Evolutionary conservation across 1,140 invertebrate species (phyloP).

Genomic region (Drosophila pallidifrons): DNA sequence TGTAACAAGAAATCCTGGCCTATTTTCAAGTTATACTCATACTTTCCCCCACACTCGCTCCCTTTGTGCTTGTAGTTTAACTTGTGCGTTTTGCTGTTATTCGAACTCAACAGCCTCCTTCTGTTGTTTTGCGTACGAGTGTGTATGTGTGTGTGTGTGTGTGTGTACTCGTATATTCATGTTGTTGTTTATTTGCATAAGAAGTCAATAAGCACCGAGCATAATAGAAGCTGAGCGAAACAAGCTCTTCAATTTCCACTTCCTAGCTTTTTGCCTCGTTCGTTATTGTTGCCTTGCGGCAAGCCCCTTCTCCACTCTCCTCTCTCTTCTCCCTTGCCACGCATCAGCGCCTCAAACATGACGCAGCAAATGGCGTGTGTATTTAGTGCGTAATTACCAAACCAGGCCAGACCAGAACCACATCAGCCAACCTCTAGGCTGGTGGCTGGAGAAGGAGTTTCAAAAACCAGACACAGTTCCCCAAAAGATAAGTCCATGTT

Average conservation of each 20-base stretch:
- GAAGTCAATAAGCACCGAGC: conserved; percentile 56
- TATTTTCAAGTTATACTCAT: conserved; percentile 59
- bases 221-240: conserved; percentile 37
- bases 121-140: neutral
- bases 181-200: conserved; percentile 70
- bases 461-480: neutral
- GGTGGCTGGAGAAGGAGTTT: neutral
- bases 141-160: conserved; percentile 3
- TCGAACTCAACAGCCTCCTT: conserved; percentile 24
- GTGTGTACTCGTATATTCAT: conserved; percentile 9
- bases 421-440: neutral
- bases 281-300: conserved; percentile 36
- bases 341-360: conserved; percentile 46
- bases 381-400: conserved; percentile 48
- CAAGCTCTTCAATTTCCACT: conserved; percentile 31
- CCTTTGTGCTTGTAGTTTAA: conserved; percentile 16
- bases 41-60: neutral
- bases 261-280: neutral
- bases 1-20: conserved; percentile 79
- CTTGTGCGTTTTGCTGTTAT: conserved; percentile 45
- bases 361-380: conserved; percentile 50
- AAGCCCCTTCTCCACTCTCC: neutral
- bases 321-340: neutral
- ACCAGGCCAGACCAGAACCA: neutral
- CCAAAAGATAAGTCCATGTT: conserved; percentile 15